A percentile compares a stretch with the other conserved stretches of the same genome.
Conservation (phyloP, 2,113 vertebrate genomes). For the Strix uralensis region DNA sequence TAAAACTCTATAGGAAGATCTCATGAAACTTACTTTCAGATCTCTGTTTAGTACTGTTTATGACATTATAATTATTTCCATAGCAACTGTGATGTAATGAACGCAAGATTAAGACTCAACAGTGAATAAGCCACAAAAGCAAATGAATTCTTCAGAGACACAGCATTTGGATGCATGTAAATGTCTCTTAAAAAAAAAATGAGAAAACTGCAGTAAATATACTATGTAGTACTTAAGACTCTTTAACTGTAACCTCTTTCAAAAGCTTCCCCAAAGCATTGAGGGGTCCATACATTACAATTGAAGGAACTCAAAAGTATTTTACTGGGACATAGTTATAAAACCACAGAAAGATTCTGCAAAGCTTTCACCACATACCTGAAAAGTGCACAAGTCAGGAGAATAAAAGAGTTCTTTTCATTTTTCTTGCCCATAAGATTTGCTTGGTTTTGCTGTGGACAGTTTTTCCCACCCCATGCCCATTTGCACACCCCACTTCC, state of each 20-base stretch:
- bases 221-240: not conserved
- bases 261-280: not conserved
- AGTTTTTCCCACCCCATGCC: not conserved
- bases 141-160: not conserved
- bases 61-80: conserved; percentile 3
- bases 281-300: not conserved
- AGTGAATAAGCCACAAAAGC: not conserved
- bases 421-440: not conserved
- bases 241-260: not conserved
- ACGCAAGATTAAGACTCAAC: not conserved
- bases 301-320: not conserved
- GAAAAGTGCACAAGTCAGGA: not conserved
- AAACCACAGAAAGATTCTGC: not conserved
- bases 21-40: not conserved
- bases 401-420: not conserved
- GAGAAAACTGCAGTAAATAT: not conserved
- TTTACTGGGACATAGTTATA: not conserved
- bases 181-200: conserved; percentile 28
- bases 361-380: not conserved
- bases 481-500: not conserved
- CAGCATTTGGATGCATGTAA: not conserved
- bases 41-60: conserved; percentile 13
- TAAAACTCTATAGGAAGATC: not conserved
- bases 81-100: not conserved
- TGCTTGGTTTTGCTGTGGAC: not conserved